Base-by-base conservation (phyloP, 1,140 invertebrate species). In the Lamellibrachia luymesi region DNA sequence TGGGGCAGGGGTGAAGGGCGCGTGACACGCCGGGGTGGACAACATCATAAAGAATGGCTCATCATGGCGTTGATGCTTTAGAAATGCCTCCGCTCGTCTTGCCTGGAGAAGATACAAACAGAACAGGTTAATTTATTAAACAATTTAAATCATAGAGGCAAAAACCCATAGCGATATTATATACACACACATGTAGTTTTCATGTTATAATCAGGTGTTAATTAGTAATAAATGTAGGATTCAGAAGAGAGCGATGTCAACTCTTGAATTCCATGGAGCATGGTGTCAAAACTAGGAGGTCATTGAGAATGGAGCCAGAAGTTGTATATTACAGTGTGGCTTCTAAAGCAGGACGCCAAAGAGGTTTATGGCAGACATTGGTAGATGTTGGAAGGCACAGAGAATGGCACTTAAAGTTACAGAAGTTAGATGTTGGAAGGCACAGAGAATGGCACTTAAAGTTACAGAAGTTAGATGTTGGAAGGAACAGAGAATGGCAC, bases 1-100 rank as follows among this genome's bases (percentile, higher is more conserved):
- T 0, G 97, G 96, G 0, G 98, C 98, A 2, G 98, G 97, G 2
- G 97, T 98, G 95, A 98, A 98, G 0, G 98, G 98, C 89, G 97
- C 97, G 96, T 99, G 98, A 17, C 98, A 97, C 0, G 98, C 98
- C 38, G 98, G 98, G 1, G 98, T 97, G 2, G 98, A 97, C 10
- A 98, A 94, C 94, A 98, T 97, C 97, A 98, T 98, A 80, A 99
- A 97, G 95, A 99, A 98, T 17, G 97, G 97, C 13, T 95, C 10
- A 27, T 92, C n/a, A 93, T 38, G 49, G 49, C 8, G 50, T 17
- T 92, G n/a, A 52, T 90, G 49, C 64, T 90, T 38, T 5, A 93
- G 38, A 64, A 93, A 93, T 56, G 10, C 51, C 7, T 22, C 92
- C 27, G 93, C 93, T 93, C 49, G 27, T 50, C 51, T 89, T 25